Conservation (phyloP, 2,888 invertebrate species). For the Acronicta aceris region DNA sequence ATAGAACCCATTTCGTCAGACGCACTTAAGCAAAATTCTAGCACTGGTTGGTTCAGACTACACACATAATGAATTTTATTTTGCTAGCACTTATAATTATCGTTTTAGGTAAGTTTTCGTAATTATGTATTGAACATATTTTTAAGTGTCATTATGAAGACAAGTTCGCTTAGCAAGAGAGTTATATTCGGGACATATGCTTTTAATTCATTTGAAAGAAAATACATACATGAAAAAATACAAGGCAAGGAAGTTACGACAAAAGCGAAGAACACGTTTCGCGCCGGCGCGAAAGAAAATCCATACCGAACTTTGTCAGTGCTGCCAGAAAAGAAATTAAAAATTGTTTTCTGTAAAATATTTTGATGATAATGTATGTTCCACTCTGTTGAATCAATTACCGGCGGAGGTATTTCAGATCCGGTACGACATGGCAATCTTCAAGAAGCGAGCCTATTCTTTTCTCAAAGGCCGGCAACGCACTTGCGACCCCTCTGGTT, state of each 20-base stretch:
- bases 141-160: conserved; percentile 6
- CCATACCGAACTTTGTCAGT: conserved; percentile 64
- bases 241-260: conserved; percentile 47
- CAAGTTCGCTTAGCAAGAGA: conserved; percentile 2
- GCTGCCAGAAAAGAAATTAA: conserved; percentile 31
- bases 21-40: conserved; percentile 46
- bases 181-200: conserved; percentile 20
- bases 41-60: conserved; percentile 63
- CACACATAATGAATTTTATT: conserved; percentile 37
- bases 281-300: conserved; percentile 88
- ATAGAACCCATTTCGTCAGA: conserved; percentile 89
- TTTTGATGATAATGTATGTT: no score
- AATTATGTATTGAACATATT: conserved; percentile 34
- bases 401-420: no score
- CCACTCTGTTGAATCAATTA: no score
- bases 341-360: no score
- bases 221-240: conserved; percentile 29
- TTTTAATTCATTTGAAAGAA: conserved; percentile 25
- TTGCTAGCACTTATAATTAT: conserved; percentile 34
- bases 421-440: no score
- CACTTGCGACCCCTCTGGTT: no score
- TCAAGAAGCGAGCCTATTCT: no score
- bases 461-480: no score
- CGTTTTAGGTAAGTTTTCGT: neutral
- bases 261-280: conserved; percentile 73